phyloP scores from a whole-genome alignment of 2,888 invertebrate genomes.

The Dryobota labecula region DNA sequence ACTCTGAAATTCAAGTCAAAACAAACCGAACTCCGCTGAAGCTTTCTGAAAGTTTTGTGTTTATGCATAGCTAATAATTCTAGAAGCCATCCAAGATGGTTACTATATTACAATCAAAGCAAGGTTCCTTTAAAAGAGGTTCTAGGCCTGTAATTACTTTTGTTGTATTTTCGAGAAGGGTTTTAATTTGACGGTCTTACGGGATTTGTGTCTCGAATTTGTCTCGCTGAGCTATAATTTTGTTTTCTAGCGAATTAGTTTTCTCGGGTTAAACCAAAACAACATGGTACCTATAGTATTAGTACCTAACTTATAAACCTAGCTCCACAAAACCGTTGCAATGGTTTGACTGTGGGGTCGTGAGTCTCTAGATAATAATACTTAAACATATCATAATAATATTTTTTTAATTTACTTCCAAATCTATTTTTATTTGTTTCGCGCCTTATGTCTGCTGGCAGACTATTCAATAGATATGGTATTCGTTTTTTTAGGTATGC shows the following conservation, averaged over 20 bases:
- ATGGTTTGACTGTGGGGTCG: too few relatives aligned
- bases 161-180: neutral
- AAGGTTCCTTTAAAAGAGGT: neutral
- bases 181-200: constrained; percentile 7
- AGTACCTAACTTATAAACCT: too few relatives aligned
- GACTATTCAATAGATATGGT: too few relatives aligned
- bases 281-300: too few relatives aligned
- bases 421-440: too few relatives aligned
- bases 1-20: constrained; percentile 10
- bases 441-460: too few relatives aligned
- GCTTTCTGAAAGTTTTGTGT: constrained; percentile 24
- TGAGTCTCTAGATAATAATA: too few relatives aligned
- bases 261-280: too few relatives aligned
- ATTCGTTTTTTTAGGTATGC: too few relatives aligned
- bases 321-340: too few relatives aligned
- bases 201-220: neutral
- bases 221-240: neutral
- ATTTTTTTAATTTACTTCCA: too few relatives aligned
- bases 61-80: constrained; percentile 34
- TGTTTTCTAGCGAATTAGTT: neutral
- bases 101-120: neutral
- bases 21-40: constrained; percentile 21
- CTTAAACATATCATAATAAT: too few relatives aligned
- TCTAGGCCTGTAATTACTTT: neutral
- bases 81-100: neutral